phyloP scores from a whole-genome alignment of 2,113 vertebrate species.

The Prunella himalayana region DNA sequence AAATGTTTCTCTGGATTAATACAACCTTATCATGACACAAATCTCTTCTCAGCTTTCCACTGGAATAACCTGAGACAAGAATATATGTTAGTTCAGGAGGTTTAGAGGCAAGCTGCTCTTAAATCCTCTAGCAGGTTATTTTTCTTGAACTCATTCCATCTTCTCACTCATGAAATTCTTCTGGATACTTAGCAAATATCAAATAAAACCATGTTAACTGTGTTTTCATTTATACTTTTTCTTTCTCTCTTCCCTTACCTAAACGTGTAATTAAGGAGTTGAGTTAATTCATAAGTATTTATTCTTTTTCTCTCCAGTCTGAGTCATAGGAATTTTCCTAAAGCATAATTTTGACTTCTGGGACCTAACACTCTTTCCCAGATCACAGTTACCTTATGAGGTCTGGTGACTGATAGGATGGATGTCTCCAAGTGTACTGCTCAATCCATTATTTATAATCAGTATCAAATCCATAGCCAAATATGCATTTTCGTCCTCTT shows the following conservation, averaged over 20 bases:
- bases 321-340: conserved; percentile 2
- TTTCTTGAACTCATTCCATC: conserved; percentile 51
- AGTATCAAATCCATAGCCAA: not conserved
- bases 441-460: not conserved
- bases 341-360: not conserved
- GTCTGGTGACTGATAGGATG: not conserved
- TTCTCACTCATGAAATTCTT: conserved; percentile 36
- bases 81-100: conserved; percentile 30
- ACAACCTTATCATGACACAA: not conserved
- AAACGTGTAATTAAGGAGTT: not conserved
- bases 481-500: not conserved
- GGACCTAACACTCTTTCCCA: not conserved
- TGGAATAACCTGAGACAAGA: conserved; percentile 1
- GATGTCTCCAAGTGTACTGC: not conserved
- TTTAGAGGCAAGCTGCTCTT: conserved; percentile 16
- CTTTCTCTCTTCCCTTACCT: not conserved
- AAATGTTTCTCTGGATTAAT: conserved; percentile 4
- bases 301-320: not conserved
- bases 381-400: not conserved
- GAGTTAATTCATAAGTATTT: conserved; percentile 7
- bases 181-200: conserved; percentile 20
- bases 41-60: conserved; percentile 18
- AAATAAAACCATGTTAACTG: conserved; percentile 13
- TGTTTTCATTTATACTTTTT: conserved; percentile 24
- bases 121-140: conserved; percentile 33